A percentile compares a stretch with the other conserved stretches of the same genome.
Conservation (phyloP, 1,140 invertebrate genomes). For the Magallana ariakensis region DNA sequence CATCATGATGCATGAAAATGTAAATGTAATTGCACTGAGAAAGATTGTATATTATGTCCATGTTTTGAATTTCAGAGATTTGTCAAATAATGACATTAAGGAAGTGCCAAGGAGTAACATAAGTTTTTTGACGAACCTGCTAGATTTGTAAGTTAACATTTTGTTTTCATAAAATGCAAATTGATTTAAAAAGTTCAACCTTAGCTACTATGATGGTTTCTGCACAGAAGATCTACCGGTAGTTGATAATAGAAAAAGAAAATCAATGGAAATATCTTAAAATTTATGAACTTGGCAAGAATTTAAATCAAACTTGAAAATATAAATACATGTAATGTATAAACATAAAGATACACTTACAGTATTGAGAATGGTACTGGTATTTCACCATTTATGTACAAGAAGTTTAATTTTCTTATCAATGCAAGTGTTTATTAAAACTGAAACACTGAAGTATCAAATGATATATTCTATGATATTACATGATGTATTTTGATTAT, state of each 20-base stretch:
- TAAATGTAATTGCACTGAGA: too few relatives aligned
- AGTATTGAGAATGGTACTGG: too few relatives aligned
- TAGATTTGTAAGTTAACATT: slow-evolving; percentile 39
- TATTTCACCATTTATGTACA: too few relatives aligned
- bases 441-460: neutral
- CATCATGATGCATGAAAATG: too few relatives aligned
- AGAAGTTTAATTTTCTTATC: neutral
- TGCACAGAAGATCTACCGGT: too few relatives aligned
- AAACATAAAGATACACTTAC: too few relatives aligned
- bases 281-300: neutral
- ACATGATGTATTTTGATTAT: slow-evolving; percentile 8
- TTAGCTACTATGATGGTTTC: neutral
- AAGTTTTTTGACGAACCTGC: slow-evolving; percentile 47
- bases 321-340: neutral
- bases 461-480: neutral
- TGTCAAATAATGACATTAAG: slow-evolving; percentile 38
- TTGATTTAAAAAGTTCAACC: neutral
- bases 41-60: too few relatives aligned
- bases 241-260: too few relatives aligned
- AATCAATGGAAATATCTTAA: too few relatives aligned
- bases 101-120: slow-evolving; percentile 28
- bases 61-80: slow-evolving; percentile 40
- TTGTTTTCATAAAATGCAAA: neutral
- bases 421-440: neutral
- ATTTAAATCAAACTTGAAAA: neutral